Conservation (phyloP, 2,797 vertebrate species). For the Sebastes dallii region DNA sequence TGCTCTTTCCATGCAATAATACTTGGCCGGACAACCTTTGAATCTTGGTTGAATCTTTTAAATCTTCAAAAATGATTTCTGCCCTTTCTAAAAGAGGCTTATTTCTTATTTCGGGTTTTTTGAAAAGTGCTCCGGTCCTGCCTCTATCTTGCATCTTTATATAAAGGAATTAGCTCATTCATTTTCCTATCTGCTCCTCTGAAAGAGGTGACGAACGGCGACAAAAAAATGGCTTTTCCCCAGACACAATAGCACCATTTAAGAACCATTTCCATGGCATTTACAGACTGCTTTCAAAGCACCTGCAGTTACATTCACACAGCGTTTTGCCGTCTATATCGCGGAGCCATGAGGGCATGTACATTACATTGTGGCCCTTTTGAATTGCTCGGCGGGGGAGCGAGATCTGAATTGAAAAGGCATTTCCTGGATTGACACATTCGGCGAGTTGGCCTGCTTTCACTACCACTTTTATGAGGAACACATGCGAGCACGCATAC, state of each 20-base stretch:
- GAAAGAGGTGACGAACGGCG: conserved; percentile 15
- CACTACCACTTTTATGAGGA: neutral
- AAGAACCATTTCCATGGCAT: conserved; percentile 17
- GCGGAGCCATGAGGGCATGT: conserved; percentile 1
- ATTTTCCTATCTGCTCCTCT: conserved; percentile 8
- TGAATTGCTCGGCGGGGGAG: conserved; percentile 51
- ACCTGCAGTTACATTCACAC: conserved; percentile 37
- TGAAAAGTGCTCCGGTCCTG: neutral
- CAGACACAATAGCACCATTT: conserved; percentile 32
- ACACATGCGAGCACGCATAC: neutral
- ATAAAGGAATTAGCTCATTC: conserved; percentile 22
- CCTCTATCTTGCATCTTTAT: conserved; percentile 2
- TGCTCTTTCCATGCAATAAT: neutral
- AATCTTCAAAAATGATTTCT: neutral
- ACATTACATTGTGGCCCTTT: conserved; percentile 36
- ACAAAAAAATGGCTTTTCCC: conserved; percentile 26
- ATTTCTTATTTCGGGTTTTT: neutral
- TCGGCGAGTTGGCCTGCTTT: conserved; percentile 11
- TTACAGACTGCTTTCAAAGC: conserved; percentile 38
- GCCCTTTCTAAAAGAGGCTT: neutral
- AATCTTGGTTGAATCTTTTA: neutral
- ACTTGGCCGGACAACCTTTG: neutral
- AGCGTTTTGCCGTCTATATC: conserved; percentile 32
- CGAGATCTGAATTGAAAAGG: conserved; percentile 30
- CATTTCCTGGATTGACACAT: conserved; percentile 26